phyloP scores from a whole-genome alignment of 2,888 invertebrate genomes.

The Coremacera marginata region DNA sequence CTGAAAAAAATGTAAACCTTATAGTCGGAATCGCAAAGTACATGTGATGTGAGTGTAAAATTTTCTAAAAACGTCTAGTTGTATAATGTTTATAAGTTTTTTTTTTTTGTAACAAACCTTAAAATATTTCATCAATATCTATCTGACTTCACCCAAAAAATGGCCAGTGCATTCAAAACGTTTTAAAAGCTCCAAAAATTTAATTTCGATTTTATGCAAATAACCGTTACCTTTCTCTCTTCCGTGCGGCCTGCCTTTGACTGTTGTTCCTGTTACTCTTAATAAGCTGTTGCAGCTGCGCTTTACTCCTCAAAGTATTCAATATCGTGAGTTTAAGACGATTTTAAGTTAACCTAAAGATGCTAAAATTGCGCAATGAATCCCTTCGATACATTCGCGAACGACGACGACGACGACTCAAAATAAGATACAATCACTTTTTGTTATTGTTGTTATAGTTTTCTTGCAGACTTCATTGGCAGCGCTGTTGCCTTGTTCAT shows the following conservation, averaged over 20 bases:
- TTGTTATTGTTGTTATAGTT: constrained; percentile 1
- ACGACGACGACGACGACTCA: neutral
- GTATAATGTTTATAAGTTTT: neutral
- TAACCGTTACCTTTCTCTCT: neutral
- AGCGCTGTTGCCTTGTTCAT: neutral
- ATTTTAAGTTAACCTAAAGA: constrained; percentile 5
- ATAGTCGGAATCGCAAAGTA: no score
- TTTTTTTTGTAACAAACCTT: no score
- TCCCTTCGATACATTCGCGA: constrained; percentile 1
- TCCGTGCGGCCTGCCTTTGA: neutral
- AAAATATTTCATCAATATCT: no score
- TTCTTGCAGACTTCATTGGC: neutral
- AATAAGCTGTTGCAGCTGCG: constrained; percentile 4
- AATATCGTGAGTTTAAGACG: constrained; percentile 9
- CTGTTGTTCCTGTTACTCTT: neutral
- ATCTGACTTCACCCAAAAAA: neutral
- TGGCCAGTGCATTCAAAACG: neutral
- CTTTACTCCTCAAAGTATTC: neutral
- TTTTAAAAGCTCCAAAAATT: neutral
- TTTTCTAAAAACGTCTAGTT: neutral
- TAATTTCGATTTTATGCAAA: constrained; percentile 16
- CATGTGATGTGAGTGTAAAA: no score
- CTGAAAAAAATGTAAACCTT: neutral
- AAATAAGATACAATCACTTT: constrained; percentile 14
- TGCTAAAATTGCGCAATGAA: constrained; percentile 12